phyloP scores from a whole-genome alignment of 2,113 vertebrate species.

The Syngnathus floridae region DNA sequence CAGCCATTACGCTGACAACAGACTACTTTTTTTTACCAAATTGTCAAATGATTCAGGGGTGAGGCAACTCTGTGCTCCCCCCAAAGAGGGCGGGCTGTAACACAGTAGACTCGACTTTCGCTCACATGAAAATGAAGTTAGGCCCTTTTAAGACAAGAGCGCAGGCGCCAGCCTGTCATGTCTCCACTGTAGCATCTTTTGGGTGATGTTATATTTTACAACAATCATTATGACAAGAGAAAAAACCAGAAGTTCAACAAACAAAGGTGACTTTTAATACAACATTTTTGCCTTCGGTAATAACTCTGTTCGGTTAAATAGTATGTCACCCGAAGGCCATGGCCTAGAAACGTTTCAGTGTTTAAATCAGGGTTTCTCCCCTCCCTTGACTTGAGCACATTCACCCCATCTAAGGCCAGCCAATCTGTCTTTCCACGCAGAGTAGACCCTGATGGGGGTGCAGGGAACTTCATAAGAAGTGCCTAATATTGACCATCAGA shows the following conservation, averaged over 20 bases:
- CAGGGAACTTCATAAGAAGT: slow-evolving; percentile 19
- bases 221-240: not conserved
- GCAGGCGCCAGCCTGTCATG: not conserved
- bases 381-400: slow-evolving; percentile 36
- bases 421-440: slow-evolving; percentile 34
- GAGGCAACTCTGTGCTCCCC: too few species aligned
- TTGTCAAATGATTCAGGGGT: too few species aligned
- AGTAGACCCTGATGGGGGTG: slow-evolving; percentile 7
- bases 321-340: slow-evolving; percentile 32
- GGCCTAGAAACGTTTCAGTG: slow-evolving; percentile 35
- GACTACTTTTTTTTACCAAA: too few species aligned
- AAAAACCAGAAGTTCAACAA: not conserved
- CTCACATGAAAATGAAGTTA: too few species aligned
- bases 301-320: not conserved
- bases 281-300: not conserved
- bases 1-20: too few species aligned
- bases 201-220: not conserved
- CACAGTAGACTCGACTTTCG: too few species aligned
- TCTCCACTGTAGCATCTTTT: not conserved
- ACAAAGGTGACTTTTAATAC: not conserved
- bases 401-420: slow-evolving; percentile 46
- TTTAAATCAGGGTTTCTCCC: slow-evolving; percentile 49
- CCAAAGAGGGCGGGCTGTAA: too few species aligned
- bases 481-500: slow-evolving; percentile 26
- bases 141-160: too few species aligned